Conservation (phyloP, 2,113 vertebrate genomes). For the Larimichthys crocea region DNA sequence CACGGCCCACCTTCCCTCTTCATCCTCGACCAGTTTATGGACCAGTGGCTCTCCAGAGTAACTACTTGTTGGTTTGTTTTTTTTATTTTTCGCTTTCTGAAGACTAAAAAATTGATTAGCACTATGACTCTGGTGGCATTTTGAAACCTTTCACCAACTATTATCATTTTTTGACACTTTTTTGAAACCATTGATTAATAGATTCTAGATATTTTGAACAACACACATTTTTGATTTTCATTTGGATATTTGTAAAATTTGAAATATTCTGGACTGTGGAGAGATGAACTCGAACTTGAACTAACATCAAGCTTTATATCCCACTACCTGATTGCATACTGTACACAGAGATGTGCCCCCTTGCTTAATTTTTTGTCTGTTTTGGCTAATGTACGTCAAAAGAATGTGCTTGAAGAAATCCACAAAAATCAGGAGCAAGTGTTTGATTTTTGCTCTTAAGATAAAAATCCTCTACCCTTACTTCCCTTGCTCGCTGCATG, state of each 20-base stretch:
- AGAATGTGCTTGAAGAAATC: conserved; percentile 5
- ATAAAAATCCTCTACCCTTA: conserved; percentile 3
- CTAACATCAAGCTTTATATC: conserved; percentile 14
- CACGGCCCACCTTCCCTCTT: conserved; percentile 15
- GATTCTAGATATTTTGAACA: neutral
- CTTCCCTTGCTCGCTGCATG: conserved; percentile 50
- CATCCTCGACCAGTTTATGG: conserved; percentile 12
- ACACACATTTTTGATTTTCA: conserved; percentile 2
- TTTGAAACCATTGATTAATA: neutral
- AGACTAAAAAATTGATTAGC: conserved; percentile 1
- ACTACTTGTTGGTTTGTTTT: neutral
- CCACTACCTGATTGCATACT: conserved; percentile 1
- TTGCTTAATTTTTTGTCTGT: neutral
- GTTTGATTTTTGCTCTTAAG: neutral
- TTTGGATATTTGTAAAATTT: neutral
- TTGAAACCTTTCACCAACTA: neutral
- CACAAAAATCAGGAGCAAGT: neutral
- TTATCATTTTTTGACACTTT: neutral
- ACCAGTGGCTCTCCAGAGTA: conserved; percentile 41
- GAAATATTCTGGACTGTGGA: conserved; percentile 6
- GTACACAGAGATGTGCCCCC: conserved; percentile 2
- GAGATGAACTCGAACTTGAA: conserved; percentile 29
- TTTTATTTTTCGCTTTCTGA: neutral
- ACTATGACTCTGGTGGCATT: conserved; percentile 1
- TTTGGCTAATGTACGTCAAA: neutral